Evolutionary conservation across 2,113 vertebrate genomes (phyloP).

Genomic region (Argyrosomus japonicus): DNA sequence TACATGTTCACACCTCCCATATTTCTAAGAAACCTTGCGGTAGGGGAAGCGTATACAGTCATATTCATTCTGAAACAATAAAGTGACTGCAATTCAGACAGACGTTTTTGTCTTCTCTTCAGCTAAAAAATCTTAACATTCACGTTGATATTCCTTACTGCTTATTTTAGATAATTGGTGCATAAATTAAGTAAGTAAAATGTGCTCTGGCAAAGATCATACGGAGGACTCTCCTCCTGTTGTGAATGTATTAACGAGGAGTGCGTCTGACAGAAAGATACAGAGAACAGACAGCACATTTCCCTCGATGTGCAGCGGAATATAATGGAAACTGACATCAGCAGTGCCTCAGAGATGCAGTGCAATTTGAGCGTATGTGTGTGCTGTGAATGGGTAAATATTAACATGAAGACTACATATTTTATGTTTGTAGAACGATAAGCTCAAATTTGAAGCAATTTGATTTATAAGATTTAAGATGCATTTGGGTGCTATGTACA

Average conservation of each 20-base stretch:
- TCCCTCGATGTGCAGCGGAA: slow-evolving; percentile 18
- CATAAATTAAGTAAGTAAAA: background rate
- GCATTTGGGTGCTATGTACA: background rate
- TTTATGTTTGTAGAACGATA: background rate
- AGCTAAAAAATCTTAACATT: background rate
- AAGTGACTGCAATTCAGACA: background rate
- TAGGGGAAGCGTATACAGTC: background rate
- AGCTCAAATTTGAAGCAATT: background rate
- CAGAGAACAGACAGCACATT: slow-evolving; percentile 14
- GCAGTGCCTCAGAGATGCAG: slow-evolving; percentile 14
- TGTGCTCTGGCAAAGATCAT: background rate
- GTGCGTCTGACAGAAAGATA: slow-evolving; percentile 9
- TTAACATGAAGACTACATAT: background rate
- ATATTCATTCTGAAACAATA: slow-evolving; percentile 12
- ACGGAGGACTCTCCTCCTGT: background rate
- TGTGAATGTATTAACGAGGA: slow-evolving; percentile 8
- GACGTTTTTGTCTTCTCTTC: background rate
- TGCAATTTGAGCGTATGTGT: background rate
- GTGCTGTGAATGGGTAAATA: slow-evolving; percentile 4
- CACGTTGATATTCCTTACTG: background rate
- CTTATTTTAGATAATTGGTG: background rate
- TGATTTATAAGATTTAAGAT: background rate
- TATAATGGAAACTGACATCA: slow-evolving; percentile 29
- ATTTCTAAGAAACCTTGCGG: background rate
- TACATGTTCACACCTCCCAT: background rate